Evolutionary conservation across 2,888 invertebrate genomes (phyloP), one percentile per base, ranked within the genome.

Genomic region (Muschampia plurimacula): DNA sequence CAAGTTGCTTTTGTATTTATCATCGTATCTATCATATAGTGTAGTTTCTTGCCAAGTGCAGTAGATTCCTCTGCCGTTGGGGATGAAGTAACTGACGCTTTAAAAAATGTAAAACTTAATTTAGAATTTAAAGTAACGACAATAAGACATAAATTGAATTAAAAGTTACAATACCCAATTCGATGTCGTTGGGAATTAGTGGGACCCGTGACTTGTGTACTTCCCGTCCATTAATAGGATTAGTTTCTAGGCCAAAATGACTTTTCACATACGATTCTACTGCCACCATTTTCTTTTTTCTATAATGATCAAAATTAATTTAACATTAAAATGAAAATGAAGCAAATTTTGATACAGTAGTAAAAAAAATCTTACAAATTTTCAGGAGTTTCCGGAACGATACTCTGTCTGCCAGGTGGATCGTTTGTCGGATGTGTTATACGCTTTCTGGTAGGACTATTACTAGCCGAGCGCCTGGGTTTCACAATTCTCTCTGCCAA

Each of bases 221-320:
- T 69, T 73, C 76, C 7, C 60, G 65, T 36, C 71, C 66, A 28
- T 74, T 77, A 69, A 74, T 74, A 44, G 81, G 79, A 65, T 62
- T 68, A 57, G 74, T 72, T 13, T 78, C 71, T n/a, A 72, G 49
- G 59, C 86, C 85, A 78, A 83, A 89, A 75, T 87, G 87, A 77
- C 74, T 84, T 74, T 86, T 88, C 62, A 88, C 81, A 80, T 90
- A 87, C n/a, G 88, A 82, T 77, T 89, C 90, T 70, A 87, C 86
- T n/a, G 84, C 84, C 71, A 84, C 84, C 84, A 86, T 87, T 77
- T 87, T 90, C 78, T 86, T 85, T 76, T 85, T 89, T 77, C 81
- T 81, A 69, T 59, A 78, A 78, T 36, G 2, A 15, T 8, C 12
- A 59, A 28, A 15, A 52, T 52, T 52, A 9, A 7, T 52, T 52